A percentile compares a stretch with the other conserved stretches of the same genome.
Evolutionary conservation across 2,888 invertebrate genomes (phyloP).

Genomic region (Synanthedon formicaeformis): DNA sequence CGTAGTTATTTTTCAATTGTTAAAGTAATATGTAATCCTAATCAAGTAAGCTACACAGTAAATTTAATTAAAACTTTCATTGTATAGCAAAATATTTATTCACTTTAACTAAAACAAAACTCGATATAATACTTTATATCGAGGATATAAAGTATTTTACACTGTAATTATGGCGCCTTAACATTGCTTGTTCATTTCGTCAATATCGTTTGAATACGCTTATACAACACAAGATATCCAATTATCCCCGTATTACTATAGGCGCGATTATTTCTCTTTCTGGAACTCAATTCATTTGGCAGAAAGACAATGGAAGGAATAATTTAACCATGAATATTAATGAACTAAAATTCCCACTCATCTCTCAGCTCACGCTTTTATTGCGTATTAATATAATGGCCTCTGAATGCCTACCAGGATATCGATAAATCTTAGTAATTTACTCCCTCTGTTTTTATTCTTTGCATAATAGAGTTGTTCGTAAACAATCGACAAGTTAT

Average conservation of each 20-base stretch:
- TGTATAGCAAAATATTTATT: background rate
- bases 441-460: conserved; percentile 13
- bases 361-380: conserved; percentile 40
- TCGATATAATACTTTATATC: too few species aligned
- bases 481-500: conserved; percentile 8
- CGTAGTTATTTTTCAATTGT: too few species aligned
- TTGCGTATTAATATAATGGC: conserved; percentile 51
- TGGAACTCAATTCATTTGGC: conserved; percentile 43
- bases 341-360: conserved; percentile 49
- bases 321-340: conserved; percentile 63
- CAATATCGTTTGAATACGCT: background rate
- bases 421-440: conserved; percentile 33
- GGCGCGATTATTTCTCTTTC: conserved; percentile 37
- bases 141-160: conserved; percentile 10
- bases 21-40: too few species aligned
- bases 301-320: conserved; percentile 53
- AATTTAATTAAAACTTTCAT: background rate
- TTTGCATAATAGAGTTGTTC: background rate
- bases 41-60: background rate
- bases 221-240: conserved; percentile 10
- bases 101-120: background rate
- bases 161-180: conserved; percentile 7
- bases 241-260: conserved; percentile 31
- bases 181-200: background rate
- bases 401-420: conserved; percentile 24